These are phyloP conservation scores for Serinus canaria DNA, from an alignment of 2,113 vertebrate genomes.

Conservation along the genomic window DNA sequence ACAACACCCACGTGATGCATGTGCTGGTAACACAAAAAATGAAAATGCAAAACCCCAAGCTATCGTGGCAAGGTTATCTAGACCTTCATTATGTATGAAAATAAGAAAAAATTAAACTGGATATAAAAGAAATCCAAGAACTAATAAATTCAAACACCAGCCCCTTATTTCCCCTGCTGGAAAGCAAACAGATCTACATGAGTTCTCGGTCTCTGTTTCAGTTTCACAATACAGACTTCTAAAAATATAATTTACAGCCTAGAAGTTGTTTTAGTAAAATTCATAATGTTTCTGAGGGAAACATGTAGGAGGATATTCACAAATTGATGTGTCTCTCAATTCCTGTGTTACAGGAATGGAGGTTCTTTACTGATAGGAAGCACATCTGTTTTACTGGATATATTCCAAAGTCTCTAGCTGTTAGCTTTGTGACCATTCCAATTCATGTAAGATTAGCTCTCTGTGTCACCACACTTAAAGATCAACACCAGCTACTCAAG, in stretches of 20 bases:
- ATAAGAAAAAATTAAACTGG: background rate
- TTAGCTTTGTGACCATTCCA: background rate
- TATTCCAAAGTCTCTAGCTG: background rate
- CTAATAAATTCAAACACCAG: background rate
- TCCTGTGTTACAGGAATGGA: background rate
- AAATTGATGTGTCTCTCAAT: background rate
- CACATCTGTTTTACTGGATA: constrained; percentile 21
- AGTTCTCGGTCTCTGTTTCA: background rate
- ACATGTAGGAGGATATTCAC: background rate
- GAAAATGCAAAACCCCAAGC: background rate
- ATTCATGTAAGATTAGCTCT: background rate
- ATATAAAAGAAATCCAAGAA: background rate
- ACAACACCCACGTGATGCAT: background rate
- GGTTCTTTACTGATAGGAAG: constrained; percentile 10
- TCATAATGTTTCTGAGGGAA: background rate
- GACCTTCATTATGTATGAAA: background rate
- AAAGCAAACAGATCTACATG: background rate
- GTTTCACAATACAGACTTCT: background rate
- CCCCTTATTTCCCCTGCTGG: background rate
- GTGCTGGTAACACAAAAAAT: background rate
- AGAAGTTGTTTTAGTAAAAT: background rate
- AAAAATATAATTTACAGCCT: background rate
- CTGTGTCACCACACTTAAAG: background rate
- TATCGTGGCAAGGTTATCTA: background rate
- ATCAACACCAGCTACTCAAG: background rate